phyloP scores from a whole-genome alignment of 2,797 vertebrate species.

The Chiropotes sagulatus region DNA sequence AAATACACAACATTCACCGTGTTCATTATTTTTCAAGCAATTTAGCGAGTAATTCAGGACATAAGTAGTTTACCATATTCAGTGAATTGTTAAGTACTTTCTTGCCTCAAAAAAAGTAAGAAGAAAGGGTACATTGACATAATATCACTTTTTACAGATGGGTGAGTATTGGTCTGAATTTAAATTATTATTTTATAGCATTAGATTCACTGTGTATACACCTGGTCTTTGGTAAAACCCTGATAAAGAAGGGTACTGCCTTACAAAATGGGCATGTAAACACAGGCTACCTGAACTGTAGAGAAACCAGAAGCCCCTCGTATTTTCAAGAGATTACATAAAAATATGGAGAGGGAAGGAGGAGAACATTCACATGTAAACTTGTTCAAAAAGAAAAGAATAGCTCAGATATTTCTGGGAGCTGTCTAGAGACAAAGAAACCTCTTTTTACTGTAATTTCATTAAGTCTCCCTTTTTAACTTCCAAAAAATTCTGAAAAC shows the following conservation, averaged over 20 bases:
- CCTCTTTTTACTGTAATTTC: not conserved
- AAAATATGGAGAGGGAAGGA: not conserved
- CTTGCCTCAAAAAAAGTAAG: not conserved
- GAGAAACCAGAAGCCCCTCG: not conserved
- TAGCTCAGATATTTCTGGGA: not conserved
- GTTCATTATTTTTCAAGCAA: not conserved
- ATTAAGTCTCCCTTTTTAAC: not conserved
- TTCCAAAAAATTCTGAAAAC: not conserved
- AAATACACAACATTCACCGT: slow-evolving; percentile 18
- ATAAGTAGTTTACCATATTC: not conserved
- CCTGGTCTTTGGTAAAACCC: not conserved
- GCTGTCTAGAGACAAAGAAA: not conserved
- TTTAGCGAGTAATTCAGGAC: not conserved
- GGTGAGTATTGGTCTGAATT: not conserved
- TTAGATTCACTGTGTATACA: not conserved
- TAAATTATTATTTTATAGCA: not conserved
- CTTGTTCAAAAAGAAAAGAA: not conserved
- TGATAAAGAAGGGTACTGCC: not conserved
- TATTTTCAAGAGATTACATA: not conserved
- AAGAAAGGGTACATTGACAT: no score
- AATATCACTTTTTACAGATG: not conserved
- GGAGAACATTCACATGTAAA: not conserved
- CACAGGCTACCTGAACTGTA: not conserved
- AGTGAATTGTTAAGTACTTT: not conserved
- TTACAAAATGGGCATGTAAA: not conserved